Evolutionary conservation across 2,113 vertebrate species (phyloP), one percentile per base, ranked within the genome.

Genomic region (Laticauda laticaudata): DNA sequence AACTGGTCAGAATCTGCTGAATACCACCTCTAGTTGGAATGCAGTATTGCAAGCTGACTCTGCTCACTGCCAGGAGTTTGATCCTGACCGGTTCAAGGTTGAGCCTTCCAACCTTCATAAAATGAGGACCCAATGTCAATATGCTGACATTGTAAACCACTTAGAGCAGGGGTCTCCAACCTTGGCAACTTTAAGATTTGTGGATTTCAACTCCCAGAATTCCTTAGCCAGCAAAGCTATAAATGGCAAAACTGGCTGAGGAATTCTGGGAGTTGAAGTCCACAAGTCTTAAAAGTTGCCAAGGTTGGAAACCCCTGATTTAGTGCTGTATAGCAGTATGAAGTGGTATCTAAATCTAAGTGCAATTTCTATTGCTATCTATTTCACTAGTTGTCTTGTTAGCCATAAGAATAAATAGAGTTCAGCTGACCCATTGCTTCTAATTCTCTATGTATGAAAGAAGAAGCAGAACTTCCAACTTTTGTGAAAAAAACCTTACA

Each of bases 401-500:
- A 90, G 7, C 45, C 21, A 93, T 90, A 90, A 90, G 75, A 86
- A 86, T 81, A 90, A 86, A 86, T 81, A 90, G 86, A 54, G 92
- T 90, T 64, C 75, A 64, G 4, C 69, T 93, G 89, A 55, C 39
- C 92, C 89, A 93, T 21, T 61, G 59, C 23, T 64, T 93, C 53
- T 21, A 81, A 48, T 81, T 89, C 75, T 61, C 5, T 61, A 48
- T 51, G 24, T 86, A 53, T 34, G 20, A 54, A 20, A 48, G 9
- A 10, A 39, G n/a, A 14, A 23, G 7, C 8, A 43, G 61, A 69
- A 12, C 23, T 59, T 90, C 6, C 23, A 95, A 94, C 54, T 93
- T 48, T 24, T 51, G 92, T 89, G 55, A 64, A 95, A 0, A 53
- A 89, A 92, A 81, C 34, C 9, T 87, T 93, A 90, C 91, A 94